These are phyloP conservation scores for Cryptus armator DNA, from an alignment of 2,888 invertebrate genomes.

Conservation along the genomic window DNA sequence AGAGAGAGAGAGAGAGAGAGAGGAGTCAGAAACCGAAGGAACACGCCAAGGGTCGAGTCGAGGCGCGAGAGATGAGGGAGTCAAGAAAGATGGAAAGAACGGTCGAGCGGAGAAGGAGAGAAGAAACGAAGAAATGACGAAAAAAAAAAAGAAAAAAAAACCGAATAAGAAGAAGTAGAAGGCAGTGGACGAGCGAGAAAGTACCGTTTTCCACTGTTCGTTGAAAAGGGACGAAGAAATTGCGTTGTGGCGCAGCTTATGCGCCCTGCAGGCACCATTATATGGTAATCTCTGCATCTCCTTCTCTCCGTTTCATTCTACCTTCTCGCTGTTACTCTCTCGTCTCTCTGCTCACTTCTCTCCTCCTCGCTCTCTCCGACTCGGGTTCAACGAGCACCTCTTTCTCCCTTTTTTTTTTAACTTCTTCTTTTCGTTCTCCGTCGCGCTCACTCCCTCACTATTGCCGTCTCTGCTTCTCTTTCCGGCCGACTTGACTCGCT, in stretches of 20 bases:
- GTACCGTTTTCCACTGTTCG: slow-evolving; percentile 81
- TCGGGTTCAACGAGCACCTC: slow-evolving; percentile 57
- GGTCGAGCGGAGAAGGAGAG: slow-evolving; percentile 15
- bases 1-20: slow-evolving; percentile 44
- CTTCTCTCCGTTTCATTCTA: slow-evolving; percentile 67
- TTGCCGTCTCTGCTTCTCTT: slow-evolving; percentile 12
- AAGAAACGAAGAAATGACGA: slow-evolving; percentile 24
- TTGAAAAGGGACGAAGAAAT: slow-evolving; percentile 84
- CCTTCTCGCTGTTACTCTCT: slow-evolving; percentile 49
- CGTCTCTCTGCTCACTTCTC: slow-evolving; percentile 40
- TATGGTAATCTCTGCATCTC: slow-evolving; percentile 84
- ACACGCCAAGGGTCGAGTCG: slow-evolving; percentile 51
- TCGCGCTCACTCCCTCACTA: slow-evolving; percentile 32
- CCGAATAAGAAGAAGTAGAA: slow-evolving; percentile 62
- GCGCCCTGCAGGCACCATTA: slow-evolving; percentile 84
- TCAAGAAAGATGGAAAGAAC: slow-evolving; percentile 66
- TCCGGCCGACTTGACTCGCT: slow-evolving; percentile 47
- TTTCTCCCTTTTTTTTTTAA: slow-evolving; percentile 21
- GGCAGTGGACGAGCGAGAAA: slow-evolving; percentile 69
- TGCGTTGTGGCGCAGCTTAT: slow-evolving; percentile 84
- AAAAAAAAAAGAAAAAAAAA: slow-evolving; percentile 53
- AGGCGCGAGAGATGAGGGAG: slow-evolving; percentile 58
- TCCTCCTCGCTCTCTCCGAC: slow-evolving; percentile 64
- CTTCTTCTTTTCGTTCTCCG: slow-evolving; percentile 12
- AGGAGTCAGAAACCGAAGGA: slow-evolving; percentile 28